Conservation (phyloP, 1,140 invertebrate genomes). For the Sycobia sp. region DNA sequence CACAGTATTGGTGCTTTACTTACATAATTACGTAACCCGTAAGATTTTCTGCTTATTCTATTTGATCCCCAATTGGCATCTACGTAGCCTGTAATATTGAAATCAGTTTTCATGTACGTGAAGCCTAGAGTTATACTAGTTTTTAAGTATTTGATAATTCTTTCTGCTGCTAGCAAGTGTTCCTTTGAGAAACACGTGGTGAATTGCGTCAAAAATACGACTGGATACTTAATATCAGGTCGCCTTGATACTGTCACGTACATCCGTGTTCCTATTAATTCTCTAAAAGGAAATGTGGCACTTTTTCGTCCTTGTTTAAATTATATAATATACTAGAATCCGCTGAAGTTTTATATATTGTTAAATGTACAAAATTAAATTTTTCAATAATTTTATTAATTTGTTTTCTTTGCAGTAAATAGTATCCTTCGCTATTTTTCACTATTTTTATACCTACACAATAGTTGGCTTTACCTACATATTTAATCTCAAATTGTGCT, state of each 20-base stretch:
- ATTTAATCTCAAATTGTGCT: neutral
- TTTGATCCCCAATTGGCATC: too few relatives aligned
- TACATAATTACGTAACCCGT: too few relatives aligned
- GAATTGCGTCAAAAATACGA: neutral
- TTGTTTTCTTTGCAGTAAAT: neutral
- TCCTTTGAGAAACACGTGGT: neutral
- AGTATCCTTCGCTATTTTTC: neutral
- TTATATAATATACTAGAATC: neutral
- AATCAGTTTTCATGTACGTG: neutral
- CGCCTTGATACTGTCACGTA: neutral
- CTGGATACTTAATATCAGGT: neutral
- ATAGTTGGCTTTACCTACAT: neutral
- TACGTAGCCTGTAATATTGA: neutral
- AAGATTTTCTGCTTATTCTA: too few relatives aligned
- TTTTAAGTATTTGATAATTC: neutral
- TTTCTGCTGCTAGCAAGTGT: neutral
- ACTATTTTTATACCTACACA: neutral
- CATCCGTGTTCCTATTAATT: neutral
- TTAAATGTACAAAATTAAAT: neutral
- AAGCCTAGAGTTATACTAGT: neutral
- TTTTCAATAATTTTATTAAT: neutral
- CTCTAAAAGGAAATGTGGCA: neutral
- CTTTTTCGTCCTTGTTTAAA: conserved; percentile 1
- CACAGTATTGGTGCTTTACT: too few relatives aligned
- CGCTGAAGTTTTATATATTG: neutral